A percentile compares a stretch with the other conserved stretches of the same genome.
These are phyloP conservation scores for Heliconius aoede DNA, from an alignment of 2,888 invertebrate species.

Conservation along the genomic window DNA sequence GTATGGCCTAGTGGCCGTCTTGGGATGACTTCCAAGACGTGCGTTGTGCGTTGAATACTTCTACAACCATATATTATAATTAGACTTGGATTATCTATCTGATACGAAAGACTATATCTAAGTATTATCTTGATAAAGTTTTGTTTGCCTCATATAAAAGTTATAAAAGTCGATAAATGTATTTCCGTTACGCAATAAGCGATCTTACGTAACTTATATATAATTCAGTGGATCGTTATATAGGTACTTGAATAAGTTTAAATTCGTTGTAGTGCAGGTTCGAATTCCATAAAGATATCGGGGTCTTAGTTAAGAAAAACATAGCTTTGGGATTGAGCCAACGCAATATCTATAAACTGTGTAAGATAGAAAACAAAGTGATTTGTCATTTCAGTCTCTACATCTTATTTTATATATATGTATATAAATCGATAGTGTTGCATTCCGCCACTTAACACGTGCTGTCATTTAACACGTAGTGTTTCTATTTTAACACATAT, in stretches of 20 bases:
- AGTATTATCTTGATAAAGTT: background rate
- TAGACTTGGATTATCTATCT: background rate
- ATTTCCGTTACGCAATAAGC: conserved; percentile 1
- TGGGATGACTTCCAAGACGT: too few relatives aligned
- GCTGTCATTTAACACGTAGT: too few relatives aligned
- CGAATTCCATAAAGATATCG: background rate
- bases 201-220: background rate
- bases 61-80: background rate
- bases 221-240: background rate
- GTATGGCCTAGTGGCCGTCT: too few relatives aligned
- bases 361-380: conserved; percentile 13
- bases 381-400: background rate
- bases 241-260: background rate
- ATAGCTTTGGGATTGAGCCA: background rate
- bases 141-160: background rate
- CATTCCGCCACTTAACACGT: too few relatives aligned
- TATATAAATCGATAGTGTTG: background rate
- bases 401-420: background rate
- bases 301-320: conserved; percentile 12
- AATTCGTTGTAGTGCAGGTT: background rate
- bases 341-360: conserved; percentile 4
- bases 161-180: background rate
- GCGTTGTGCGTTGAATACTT: background rate
- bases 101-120: background rate
- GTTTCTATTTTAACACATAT: too few relatives aligned